Base-by-base conservation (phyloP, 2,888 invertebrate genomes). In the Camptogramma bilineatum region DNA sequence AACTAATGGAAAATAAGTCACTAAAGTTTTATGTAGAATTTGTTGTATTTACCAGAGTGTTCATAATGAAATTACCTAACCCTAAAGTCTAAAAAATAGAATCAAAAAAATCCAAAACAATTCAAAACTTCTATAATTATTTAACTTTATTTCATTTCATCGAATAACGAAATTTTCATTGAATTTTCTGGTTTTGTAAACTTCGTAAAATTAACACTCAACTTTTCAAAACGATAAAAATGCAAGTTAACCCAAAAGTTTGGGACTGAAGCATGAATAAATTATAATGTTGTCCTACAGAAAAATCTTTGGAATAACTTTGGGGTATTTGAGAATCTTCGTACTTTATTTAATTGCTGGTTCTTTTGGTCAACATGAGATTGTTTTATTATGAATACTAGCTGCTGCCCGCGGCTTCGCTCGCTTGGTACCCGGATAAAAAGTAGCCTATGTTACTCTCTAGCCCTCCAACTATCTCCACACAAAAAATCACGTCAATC, bases 231-330 rank as follows among this genome's bases (percentile, higher is more conserved):
- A 68, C 68, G 69, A 68, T 69, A 73, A 71, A 69, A 73, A 73
- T 71, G 71, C 68, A 70, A 61, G 65, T 62, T 66, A 71, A 54
- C 60, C 72, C 68, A 51, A 73, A 70, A 71, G 42, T 70, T 73
- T 48, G 55, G 18, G 60, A 58, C 56, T 72, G 69, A 74, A 72
- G 71, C 71, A 82, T 83, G 83, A 82, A 83, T 83, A 81, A 83
- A 82, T 83, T 82, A 82, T 74, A 67, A 74, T 65, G 73, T 80
- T 72, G 65, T 68, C 66, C 64, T 62, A 74, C 73, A 76, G 73
- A 76, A 79, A 75, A 80, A 73, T 69, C 66, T 68, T 68, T 68
- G 55, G 44, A 28, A 69, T 64, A 72, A 68, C 63, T 70, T 68
- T 63, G 58, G 56, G 51, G 52, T 53, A 16, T 64, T 66, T 34